Conservation (phyloP, 2,797 vertebrate genomes). For the Pseudomugil gertrudae region DNA sequence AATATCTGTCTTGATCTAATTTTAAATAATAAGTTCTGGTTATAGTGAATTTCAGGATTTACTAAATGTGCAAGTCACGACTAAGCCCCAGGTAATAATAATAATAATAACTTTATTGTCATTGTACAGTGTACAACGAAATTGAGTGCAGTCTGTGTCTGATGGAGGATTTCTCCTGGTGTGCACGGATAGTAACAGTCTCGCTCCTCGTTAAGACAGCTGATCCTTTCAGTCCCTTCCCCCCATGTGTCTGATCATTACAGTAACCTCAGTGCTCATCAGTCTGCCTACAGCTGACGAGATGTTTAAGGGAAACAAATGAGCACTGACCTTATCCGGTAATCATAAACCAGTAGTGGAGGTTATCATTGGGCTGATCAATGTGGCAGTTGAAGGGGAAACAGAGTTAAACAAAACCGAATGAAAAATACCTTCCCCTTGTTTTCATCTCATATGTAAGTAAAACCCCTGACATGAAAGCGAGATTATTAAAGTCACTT, state of each 20-base stretch:
- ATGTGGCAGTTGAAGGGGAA: constrained; percentile 12
- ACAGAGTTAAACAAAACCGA: no score
- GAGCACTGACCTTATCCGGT: constrained; percentile 64
- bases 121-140: no score
- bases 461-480: no score
- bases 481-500: no score
- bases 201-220: constrained; percentile 40
- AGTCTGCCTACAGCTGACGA: constrained; percentile 43
- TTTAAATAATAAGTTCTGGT: no score
- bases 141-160: constrained; percentile 38
- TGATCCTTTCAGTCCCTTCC: constrained; percentile 8
- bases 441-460: no score
- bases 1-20: no score
- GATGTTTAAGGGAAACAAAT: constrained; percentile 70
- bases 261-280: constrained; percentile 37
- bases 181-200: constrained; percentile 47
- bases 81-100: no score
- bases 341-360: constrained; percentile 63
- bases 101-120: no score
- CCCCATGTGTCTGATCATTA: constrained; percentile 48
- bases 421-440: constrained; percentile 15
- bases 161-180: constrained; percentile 56
- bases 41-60: no score
- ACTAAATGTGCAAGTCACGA: no score
- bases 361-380: constrained; percentile 57